Conservation (phyloP, 2,888 invertebrate species). For the Ornithoptera priamus region DNA sequence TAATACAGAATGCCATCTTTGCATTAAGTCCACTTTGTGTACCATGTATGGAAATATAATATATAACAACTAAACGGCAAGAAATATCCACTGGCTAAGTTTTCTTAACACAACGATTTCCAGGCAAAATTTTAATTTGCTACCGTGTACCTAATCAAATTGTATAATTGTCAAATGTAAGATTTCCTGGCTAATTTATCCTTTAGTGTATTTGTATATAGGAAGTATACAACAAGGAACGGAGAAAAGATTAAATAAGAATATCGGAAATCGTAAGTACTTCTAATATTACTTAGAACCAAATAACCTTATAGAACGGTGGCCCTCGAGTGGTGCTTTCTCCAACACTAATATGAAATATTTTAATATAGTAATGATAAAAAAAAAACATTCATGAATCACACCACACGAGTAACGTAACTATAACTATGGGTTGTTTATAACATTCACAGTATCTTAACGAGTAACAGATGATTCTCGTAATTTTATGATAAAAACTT, state of each 20-base stretch:
- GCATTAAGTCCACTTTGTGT: no score
- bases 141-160: no score
- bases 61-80: not conserved
- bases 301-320: no score
- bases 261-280: not conserved
- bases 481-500: conserved; percentile 12
- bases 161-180: no score
- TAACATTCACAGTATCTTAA: conserved; percentile 4
- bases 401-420: not conserved
- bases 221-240: not conserved
- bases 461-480: conserved; percentile 22
- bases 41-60: no score
- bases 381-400: not conserved
- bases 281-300: no score
- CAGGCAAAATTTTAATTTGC: no score
- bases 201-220: no score
- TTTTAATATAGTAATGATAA: not conserved
- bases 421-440: conserved; percentile 6
- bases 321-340: no score
- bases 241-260: not conserved
- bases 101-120: not conserved
- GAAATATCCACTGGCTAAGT: not conserved
- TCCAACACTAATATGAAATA: not conserved
- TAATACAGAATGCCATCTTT: no score
- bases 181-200: no score